Conservation (phyloP, 2,113 vertebrate genomes). For the Acrocephalus kingi region DNA sequence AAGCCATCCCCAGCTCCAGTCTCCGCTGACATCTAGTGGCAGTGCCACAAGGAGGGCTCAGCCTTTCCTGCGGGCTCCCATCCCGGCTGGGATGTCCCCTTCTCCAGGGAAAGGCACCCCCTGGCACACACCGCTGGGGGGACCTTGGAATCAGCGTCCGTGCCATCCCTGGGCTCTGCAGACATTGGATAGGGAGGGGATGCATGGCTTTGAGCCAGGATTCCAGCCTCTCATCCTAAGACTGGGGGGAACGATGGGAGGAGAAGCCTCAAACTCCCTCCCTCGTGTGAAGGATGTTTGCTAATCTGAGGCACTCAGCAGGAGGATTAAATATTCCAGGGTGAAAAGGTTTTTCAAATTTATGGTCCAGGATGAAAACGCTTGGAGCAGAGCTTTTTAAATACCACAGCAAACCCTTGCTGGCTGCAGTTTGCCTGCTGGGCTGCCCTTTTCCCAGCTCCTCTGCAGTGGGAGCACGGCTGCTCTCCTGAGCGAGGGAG, state of each 20-base stretch:
- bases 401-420: background rate
- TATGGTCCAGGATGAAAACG: background rate
- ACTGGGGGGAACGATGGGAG: background rate
- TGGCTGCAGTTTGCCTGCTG: background rate
- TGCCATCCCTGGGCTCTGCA: background rate
- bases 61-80: background rate
- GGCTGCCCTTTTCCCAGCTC: background rate
- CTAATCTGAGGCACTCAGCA: background rate
- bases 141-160: background rate
- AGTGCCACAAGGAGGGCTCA: background rate
- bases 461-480: background rate
- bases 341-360: background rate
- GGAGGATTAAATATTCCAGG: background rate
- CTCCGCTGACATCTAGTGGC: conserved; percentile 76
- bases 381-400: background rate
- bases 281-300: background rate
- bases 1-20: background rate
- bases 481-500: background rate
- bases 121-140: too few species aligned
- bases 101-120: background rate
- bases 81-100: background rate
- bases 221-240: background rate
- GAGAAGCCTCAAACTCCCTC: too few species aligned
- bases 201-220: fast-evolving
- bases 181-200: fast-evolving